Evolutionary conservation across 2,888 invertebrate species (phyloP).

Genomic region (Argynnis bischoffii): DNA sequence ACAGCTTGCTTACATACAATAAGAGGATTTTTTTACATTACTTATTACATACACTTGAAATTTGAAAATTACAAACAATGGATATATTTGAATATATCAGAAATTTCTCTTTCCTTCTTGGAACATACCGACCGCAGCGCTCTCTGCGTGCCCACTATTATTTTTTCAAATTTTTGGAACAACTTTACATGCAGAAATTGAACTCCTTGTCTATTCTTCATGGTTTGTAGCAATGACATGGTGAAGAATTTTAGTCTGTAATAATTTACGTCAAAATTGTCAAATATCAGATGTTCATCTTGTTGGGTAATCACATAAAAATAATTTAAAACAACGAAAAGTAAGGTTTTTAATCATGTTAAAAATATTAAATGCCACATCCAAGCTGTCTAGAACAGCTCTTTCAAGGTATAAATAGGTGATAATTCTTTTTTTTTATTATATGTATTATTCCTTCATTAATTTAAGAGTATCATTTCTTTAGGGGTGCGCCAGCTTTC

Average conservation of each 20-base stretch:
- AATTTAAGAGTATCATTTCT: slow-evolving; percentile 24
- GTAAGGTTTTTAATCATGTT: slow-evolving; percentile 53
- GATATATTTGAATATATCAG: too few species aligned
- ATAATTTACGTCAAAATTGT: slow-evolving; percentile 21
- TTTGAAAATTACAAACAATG: too few species aligned
- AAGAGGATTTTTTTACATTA: too few species aligned
- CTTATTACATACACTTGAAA: too few species aligned
- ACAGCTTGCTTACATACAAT: too few species aligned
- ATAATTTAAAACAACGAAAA: slow-evolving; percentile 17
- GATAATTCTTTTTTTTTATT: background rate
- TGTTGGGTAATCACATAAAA: slow-evolving; percentile 47
- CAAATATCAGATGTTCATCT: slow-evolving; percentile 38
- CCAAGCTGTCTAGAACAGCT: slow-evolving; percentile 53
- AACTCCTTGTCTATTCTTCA: too few species aligned
- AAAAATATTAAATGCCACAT: slow-evolving; percentile 56
- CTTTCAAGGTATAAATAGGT: slow-evolving; percentile 55
- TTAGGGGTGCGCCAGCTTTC: slow-evolving; percentile 63
- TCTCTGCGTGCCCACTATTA: too few species aligned
- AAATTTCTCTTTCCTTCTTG: too few species aligned
- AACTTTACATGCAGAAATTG: too few species aligned
- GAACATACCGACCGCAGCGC: too few species aligned
- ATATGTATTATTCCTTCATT: background rate
- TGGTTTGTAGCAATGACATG: too few species aligned
- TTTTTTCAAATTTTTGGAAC: too few species aligned
- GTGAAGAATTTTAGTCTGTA: slow-evolving; percentile 3